Evolutionary conservation across 2,797 vertebrate species (phyloP).

Genomic region (Lacerta bilineata): DNA sequence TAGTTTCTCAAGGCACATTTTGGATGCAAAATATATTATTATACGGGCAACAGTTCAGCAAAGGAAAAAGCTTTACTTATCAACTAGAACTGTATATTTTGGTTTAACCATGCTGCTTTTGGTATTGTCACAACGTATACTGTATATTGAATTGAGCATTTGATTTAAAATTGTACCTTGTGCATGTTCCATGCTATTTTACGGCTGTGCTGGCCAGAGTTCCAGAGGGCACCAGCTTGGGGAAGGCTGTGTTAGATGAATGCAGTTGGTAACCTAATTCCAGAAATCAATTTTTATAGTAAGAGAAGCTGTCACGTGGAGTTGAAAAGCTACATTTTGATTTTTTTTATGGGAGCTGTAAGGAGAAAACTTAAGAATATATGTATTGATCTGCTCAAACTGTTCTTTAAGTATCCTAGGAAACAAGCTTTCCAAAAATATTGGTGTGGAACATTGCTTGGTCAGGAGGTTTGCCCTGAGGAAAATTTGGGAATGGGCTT

Average conservation of each 20-base stretch:
- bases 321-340: conserved; percentile 65
- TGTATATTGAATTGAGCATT: not conserved
- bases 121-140: not conserved
- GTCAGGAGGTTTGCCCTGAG: not conserved
- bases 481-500: too few relatives aligned
- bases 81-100: conserved; percentile 36
- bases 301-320: conserved; percentile 64
- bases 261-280: conserved; percentile 68
- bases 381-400: conserved; percentile 60
- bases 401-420: conserved; percentile 64
- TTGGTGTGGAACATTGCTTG: not conserved
- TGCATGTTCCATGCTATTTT: not conserved
- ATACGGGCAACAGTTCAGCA: not conserved
- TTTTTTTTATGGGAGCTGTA: conserved; percentile 53
- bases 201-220: too few relatives aligned
- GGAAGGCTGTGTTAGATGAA: conserved; percentile 28
- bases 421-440: conserved; percentile 7
- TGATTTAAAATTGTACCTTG: conserved; percentile 49
- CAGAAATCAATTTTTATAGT: conserved; percentile 41
- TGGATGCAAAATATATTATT: conserved; percentile 17
- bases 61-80: conserved; percentile 33
- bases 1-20: conserved; percentile 15
- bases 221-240: too few relatives aligned
- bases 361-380: conserved; percentile 68
- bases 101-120: conserved; percentile 5